Base-by-base conservation (phyloP, 1,140 invertebrate species). In the Rhyzopertha dominica region DNA sequence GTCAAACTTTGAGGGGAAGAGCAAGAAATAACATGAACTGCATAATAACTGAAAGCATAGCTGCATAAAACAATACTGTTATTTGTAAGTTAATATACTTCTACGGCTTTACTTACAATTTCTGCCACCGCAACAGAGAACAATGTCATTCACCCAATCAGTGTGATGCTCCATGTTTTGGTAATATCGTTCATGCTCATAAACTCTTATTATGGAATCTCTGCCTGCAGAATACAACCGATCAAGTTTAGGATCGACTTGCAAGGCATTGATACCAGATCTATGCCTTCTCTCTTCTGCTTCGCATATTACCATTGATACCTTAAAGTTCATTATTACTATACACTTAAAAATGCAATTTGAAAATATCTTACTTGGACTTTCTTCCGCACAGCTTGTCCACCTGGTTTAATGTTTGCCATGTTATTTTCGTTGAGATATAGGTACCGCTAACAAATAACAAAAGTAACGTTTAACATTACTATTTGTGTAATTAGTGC, bases 71-170 rank as follows among this genome's bases (percentile, higher is more conserved):
- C n/a, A n/a, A n/a, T n/a, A n/a, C n/a, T n/a, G 22, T 39, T 38
- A 20, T 23, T 43, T 43, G 12, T 16, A 42, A 39, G 19, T 17
- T 47, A 47, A 24, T 18, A 47, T 7, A 10, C 4, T 16, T 42
- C n/a, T n/a, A n/a, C n/a, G n/a, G n/a, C n/a, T n/a, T n/a, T n/a
- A 69, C 75, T 69, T 69, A 93, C 90, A 79, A 72, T 97, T 95
- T 71, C 91, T 87, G 20, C 95, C 95, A 54, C 87, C 87, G 72
- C 95, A 97, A 66, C 95, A 99, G 1, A 99, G 74, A 7, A 98
- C 87, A 67, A 99, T 95, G 73, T 99, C 96, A 72, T 99, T 99
- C 9, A 99, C 94, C 96, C 96, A 99, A 70, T 99, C 96, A 12
- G 95, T 98, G 63, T 99, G 96, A 73, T 99, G 95, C 64, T 93